A percentile compares a stretch with the other conserved stretches of the same genome.
These are phyloP conservation scores for Clunio marinus DNA, from an alignment of 2,888 invertebrate species.

Conservation along the genomic window DNA sequence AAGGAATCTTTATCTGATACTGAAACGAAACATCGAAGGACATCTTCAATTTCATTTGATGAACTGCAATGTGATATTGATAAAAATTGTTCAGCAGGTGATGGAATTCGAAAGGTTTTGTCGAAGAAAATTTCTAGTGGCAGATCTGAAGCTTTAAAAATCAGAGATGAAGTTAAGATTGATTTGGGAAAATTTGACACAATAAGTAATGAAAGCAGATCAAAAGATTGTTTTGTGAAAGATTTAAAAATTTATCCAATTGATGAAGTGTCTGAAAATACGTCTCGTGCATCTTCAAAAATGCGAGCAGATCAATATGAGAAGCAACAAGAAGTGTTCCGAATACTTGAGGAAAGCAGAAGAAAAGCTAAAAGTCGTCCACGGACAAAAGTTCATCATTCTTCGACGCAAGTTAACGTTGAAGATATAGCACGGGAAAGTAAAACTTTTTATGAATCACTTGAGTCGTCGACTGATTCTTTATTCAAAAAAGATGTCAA, in stretches of 20 bases:
- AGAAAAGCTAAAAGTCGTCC: background rate
- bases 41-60: too few species aligned
- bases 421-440: background rate
- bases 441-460: background rate
- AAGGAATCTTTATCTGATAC: too few species aligned
- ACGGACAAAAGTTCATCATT: too few species aligned
- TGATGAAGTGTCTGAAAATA: constrained; percentile 13
- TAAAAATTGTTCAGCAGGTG: too few species aligned
- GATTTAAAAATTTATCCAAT: constrained; percentile 25
- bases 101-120: too few species aligned
- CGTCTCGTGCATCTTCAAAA: background rate
- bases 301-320: background rate
- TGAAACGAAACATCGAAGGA: too few species aligned
- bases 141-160: background rate
- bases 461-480: background rate
- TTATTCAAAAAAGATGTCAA: background rate
- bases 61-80: too few species aligned
- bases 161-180: constrained; percentile 21
- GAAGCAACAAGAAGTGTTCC: background rate
- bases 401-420: background rate
- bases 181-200: background rate
- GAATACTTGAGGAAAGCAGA: background rate
- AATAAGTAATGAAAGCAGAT: background rate
- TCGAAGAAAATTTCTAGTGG: background rate
- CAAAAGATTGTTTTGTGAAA: background rate